Evolutionary conservation across 1,140 invertebrate species (phyloP), one percentile per base, ranked within the genome.

Genomic region (Drosophila dunni): DNA sequence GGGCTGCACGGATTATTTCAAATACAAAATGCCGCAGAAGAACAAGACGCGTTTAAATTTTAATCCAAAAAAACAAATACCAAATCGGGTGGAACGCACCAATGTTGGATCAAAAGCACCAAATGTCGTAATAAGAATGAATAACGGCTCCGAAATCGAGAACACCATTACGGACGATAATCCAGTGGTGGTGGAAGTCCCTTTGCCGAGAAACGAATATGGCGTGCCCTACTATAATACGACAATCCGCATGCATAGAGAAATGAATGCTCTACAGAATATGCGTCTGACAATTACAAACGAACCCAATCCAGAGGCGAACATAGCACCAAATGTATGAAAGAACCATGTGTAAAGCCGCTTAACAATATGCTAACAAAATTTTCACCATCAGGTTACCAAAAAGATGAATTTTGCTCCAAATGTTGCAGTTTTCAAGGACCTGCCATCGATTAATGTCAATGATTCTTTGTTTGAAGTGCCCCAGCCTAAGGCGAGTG

Each of bases 371-470:
- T 10, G 11, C n/a, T n/a, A 29, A n/a, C 34, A 4, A 6, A 34
- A 6, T 13, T 17, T 34, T 48, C 11, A 24, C 24, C 6, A n/a
- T 2, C 11, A 86, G 83, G 36, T 81, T 34, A 75, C 70, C 2
- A 56, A 81, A 5, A 88, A 89, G 50, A 61, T 88, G 48, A 88
- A 88, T 53, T 89, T 88, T 20, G 15, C 56, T 0, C 64, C 62
- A 9, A 34, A 45, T 9, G 29, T 20, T 3, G 9, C 67, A 0
- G 44, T 88, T 3, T 88, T 84, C 13, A 78, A 58, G n/a, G 38
- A 75, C 40, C 54, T 88, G 5, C 17, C 68, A 11, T 34, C 80
- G 0, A 17, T 88, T 0, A 88, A 88, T 50, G 84, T 88, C 1
- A 88, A 88, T 40, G 84, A 88, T 11, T 84, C 84, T 0, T 10